Evolutionary conservation across 2,797 vertebrate species (phyloP).

Genomic region (Pseudopleuronectes americanus): DNA sequence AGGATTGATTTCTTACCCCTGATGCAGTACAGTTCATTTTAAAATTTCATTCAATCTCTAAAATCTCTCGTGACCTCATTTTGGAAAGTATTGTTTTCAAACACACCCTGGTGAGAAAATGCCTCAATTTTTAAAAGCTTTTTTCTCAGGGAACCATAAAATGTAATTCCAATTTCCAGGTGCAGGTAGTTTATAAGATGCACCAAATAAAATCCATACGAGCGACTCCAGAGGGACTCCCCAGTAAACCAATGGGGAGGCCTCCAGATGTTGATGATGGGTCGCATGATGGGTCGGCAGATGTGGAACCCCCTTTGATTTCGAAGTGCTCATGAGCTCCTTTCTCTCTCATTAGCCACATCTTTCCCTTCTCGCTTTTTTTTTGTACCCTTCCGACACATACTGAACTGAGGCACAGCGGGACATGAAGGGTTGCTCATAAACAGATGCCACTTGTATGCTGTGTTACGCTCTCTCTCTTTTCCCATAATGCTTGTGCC

Average conservation of each 20-base stretch:
- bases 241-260: slow-evolving; percentile 12
- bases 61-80: too few species aligned
- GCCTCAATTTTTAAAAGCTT: background rate
- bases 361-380: slow-evolving; percentile 62
- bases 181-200: slow-evolving; percentile 1
- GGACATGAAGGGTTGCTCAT: slow-evolving; percentile 63
- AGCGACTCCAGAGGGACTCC: slow-evolving; percentile 11
- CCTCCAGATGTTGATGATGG: slow-evolving; percentile 54
- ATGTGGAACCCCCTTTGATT: slow-evolving; percentile 78
- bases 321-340: slow-evolving; percentile 66
- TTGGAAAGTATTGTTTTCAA: too few species aligned
- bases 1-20: background rate
- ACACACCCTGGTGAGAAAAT: background rate
- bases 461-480: slow-evolving; percentile 35
- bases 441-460: slow-evolving; percentile 81
- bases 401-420: slow-evolving; percentile 68
- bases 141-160: background rate
- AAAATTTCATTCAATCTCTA: background rate
- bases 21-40: background rate
- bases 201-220: slow-evolving; percentile 1
- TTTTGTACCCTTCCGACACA: slow-evolving; percentile 48
- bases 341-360: slow-evolving; percentile 78
- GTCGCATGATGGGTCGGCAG: slow-evolving; percentile 67
- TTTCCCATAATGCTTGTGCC: slow-evolving; percentile 24
- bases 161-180: background rate